Evolutionary conservation across 2,113 vertebrate species (phyloP).

Genomic region (Percina caprodes): DNA sequence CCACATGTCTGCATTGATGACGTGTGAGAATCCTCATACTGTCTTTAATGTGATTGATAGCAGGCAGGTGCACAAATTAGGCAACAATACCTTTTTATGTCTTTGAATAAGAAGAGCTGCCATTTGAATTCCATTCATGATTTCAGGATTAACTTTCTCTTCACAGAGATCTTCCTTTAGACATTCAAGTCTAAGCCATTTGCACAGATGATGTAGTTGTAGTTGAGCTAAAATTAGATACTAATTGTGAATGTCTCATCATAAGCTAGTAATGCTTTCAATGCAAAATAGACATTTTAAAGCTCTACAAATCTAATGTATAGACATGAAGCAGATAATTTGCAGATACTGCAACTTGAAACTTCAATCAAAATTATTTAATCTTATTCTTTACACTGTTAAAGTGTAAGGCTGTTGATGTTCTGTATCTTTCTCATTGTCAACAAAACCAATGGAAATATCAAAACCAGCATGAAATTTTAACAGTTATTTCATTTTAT

Average conservation of each 20-base stretch:
- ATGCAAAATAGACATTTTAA: not conserved
- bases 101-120: constrained; percentile 32
- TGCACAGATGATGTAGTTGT: constrained; percentile 21
- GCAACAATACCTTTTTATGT: not conserved
- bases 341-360: not conserved
- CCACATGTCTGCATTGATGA: not conserved
- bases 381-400: not conserved
- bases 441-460: not conserved
- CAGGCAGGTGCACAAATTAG: constrained; percentile 4
- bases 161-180: constrained; percentile 55
- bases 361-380: not conserved
- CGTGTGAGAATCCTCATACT: not conserved
- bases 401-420: not conserved
- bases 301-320: not conserved
- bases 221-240: constrained; percentile 39
- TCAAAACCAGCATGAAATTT: not conserved
- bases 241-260: constrained; percentile 8
- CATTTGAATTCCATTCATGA: constrained; percentile 48
- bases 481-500: not conserved
- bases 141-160: constrained; percentile 55
- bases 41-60: constrained; percentile 12
- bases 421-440: not conserved
- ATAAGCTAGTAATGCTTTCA: not conserved
- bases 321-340: not conserved
- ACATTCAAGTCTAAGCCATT: constrained; percentile 28